These are phyloP conservation scores for Penelope pileata DNA, from an alignment of 2,113 vertebrate species.

Conservation along the genomic window DNA sequence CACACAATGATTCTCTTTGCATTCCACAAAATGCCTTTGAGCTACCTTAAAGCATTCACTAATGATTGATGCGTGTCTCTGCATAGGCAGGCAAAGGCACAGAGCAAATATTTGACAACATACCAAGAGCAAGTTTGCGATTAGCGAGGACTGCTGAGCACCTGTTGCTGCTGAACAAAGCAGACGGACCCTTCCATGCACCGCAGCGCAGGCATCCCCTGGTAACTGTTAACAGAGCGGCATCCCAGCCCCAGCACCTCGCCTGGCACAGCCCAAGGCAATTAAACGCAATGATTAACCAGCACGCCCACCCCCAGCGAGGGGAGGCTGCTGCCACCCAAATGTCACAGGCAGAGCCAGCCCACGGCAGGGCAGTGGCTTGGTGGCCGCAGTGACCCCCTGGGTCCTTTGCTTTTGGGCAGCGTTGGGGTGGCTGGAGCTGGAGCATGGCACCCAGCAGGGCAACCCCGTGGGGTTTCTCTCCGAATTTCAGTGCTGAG, in stretches of 20 bases:
- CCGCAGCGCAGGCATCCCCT: background rate
- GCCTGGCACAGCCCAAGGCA: conserved; percentile 19
- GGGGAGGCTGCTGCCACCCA: background rate
- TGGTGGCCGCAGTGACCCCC: background rate
- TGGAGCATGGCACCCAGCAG: rapidly evolving
- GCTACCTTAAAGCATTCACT: conserved; percentile 3
- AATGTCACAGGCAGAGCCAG: background rate
- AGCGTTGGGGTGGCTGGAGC: background rate
- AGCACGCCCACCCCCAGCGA: background rate
- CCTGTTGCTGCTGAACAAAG: conserved; percentile 22
- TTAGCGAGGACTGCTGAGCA: background rate
- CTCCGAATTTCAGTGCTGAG: background rate
- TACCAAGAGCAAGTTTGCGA: background rate
- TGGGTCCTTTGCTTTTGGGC: background rate
- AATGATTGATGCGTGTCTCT: background rate
- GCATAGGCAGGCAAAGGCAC: background rate
- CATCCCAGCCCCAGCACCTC: background rate
- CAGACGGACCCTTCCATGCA: no score
- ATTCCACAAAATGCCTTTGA: background rate
- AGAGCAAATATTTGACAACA: conserved; percentile 13
- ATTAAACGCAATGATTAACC: conserved; percentile 38
- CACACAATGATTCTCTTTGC: background rate
- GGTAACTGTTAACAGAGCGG: background rate
- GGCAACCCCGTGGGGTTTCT: rapidly evolving
- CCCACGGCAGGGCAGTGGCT: background rate